A percentile compares a stretch with the other conserved stretches of the same genome.
These are phyloP conservation scores for Clarias gariepinus DNA, from an alignment of 2,113 vertebrate genomes.

Conservation along the genomic window DNA sequence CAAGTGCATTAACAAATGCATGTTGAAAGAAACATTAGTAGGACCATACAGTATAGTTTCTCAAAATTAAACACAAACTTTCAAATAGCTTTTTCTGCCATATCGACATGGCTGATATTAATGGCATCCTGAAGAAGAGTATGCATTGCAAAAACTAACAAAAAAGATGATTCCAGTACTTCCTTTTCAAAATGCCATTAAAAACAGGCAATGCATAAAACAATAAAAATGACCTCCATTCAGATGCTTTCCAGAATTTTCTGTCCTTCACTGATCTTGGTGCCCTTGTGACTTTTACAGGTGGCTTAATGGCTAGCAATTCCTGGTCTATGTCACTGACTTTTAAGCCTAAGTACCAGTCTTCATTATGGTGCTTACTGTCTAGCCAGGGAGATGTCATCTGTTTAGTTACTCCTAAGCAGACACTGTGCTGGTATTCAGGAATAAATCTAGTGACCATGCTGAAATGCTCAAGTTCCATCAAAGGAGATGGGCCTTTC, in stretches of 20 bases:
- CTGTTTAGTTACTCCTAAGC: slow-evolving; percentile 15
- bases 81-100: slow-evolving; percentile 41
- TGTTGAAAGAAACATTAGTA: slow-evolving; percentile 36
- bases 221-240: slow-evolving; percentile 12
- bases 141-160: slow-evolving; percentile 39
- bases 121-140: slow-evolving; percentile 40
- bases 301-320: slow-evolving; percentile 31
- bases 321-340: not conserved
- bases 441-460: not conserved
- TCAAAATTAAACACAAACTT: slow-evolving; percentile 46
- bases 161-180: slow-evolving; percentile 43
- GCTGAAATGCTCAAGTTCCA: not conserved
- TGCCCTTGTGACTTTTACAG: slow-evolving; percentile 23
- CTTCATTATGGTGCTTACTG: slow-evolving; percentile 6
- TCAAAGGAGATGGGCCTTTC: not conserved
- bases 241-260: slow-evolving; percentile 22
- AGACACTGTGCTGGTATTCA: not conserved
- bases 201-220: slow-evolving; percentile 47
- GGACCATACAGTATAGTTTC: slow-evolving; percentile 19
- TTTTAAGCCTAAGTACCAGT: slow-evolving; percentile 2
- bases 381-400: slow-evolving; percentile 5
- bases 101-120: slow-evolving; percentile 14
- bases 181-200: slow-evolving; percentile 26
- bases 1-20: slow-evolving; percentile 48
- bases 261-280: slow-evolving; percentile 11